These are phyloP conservation scores for Oreochromis grahami DNA, from an alignment of 2,797 vertebrate species.

Conservation along the genomic window DNA sequence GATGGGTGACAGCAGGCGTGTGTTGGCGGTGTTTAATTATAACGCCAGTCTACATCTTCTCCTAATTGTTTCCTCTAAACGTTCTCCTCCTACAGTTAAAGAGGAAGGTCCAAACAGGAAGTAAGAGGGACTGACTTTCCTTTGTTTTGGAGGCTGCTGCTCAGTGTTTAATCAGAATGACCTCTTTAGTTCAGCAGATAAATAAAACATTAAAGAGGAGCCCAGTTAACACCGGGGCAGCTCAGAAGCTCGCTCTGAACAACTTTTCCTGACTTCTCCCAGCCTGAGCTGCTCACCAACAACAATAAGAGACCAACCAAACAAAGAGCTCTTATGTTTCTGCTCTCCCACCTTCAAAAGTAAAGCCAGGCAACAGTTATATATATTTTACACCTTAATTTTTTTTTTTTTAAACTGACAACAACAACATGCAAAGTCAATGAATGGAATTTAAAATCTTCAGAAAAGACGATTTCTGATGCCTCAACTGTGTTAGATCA, in stretches of 20 bases:
- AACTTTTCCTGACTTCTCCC: not conserved
- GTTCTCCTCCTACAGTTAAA: not conserved
- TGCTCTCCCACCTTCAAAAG: not conserved
- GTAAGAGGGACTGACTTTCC: not conserved
- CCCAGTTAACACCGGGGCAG: constrained; percentile 20
- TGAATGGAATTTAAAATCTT: not conserved
- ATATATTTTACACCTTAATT: not conserved
- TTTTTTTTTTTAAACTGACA: not conserved
- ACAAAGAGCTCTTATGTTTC: not conserved
- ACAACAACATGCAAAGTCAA: not conserved
- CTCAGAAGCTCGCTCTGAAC: not conserved
- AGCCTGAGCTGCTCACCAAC: not conserved
- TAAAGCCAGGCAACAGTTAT: not conserved
- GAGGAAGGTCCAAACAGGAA: not conserved
- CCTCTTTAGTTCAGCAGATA: constrained; percentile 43
- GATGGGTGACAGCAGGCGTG: not conserved
- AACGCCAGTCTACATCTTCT: constrained; percentile 6
- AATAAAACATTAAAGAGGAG: constrained; percentile 51
- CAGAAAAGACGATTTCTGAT: not conserved
- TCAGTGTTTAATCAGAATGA: constrained; percentile 42
- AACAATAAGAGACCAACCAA: not conserved
- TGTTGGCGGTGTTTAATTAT: constrained; percentile 41
- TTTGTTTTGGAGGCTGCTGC: not conserved
- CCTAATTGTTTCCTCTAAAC: not conserved
- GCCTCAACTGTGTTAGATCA: not conserved